These are phyloP conservation scores for Selene dorsalis DNA, from an alignment of 2,797 vertebrate species.

Conservation along the genomic window DNA sequence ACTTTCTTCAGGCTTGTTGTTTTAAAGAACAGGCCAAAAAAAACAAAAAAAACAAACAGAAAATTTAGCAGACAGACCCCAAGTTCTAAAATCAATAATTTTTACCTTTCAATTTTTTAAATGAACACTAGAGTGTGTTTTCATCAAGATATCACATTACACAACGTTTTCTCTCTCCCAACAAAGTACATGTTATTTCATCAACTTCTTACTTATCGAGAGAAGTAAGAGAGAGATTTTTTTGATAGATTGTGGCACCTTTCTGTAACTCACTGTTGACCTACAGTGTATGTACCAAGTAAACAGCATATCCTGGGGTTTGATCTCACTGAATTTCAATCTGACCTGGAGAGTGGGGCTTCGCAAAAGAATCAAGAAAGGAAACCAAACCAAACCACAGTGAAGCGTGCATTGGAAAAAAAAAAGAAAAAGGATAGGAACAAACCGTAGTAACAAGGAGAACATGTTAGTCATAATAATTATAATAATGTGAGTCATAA, in stretches of 20 bases:
- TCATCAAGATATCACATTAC: background rate
- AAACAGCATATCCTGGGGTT: constrained; percentile 23
- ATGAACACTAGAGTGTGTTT: background rate
- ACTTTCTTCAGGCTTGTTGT: background rate
- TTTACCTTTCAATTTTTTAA: background rate
- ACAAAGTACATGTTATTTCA: constrained; percentile 2
- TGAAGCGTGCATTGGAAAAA: constrained; percentile 35
- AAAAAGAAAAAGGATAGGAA: constrained; percentile 38
- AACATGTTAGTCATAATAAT: constrained; percentile 62
- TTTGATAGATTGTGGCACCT: constrained; percentile 24
- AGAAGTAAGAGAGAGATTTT: background rate
- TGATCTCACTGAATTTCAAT: constrained; percentile 15
- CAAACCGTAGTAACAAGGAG: constrained; percentile 57
- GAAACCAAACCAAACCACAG: constrained; percentile 2
- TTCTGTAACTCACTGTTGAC: constrained; percentile 7
- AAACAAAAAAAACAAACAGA: constrained; percentile 15
- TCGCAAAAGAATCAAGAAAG: constrained; percentile 27
- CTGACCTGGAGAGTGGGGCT: constrained; percentile 13
- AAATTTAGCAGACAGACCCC: background rate
- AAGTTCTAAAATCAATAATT: background rate
- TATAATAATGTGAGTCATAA: constrained; percentile 58
- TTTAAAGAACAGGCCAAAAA: constrained; percentile 17
- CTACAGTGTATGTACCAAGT: constrained; percentile 49
- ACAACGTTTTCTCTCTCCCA: background rate
- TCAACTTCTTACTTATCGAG: background rate